These are phyloP conservation scores for Euwallacea similis DNA, from an alignment of 1,140 invertebrate species.

Conservation along the genomic window DNA sequence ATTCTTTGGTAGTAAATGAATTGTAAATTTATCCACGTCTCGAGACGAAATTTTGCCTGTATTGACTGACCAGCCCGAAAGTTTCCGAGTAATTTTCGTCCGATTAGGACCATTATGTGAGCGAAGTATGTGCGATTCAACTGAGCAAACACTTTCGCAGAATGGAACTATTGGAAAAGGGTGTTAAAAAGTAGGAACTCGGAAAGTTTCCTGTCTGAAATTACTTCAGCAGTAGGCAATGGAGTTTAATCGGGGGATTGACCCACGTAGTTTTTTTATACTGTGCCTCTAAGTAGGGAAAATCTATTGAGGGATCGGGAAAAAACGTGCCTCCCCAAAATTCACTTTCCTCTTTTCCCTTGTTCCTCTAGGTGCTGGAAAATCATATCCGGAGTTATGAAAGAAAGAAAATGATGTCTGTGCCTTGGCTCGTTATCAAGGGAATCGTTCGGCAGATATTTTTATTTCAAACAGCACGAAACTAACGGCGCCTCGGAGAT, in stretches of 20 bases:
- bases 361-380: no score
- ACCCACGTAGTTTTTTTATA: constrained; percentile 24
- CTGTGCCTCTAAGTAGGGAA: no score
- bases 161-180: constrained; percentile 43
- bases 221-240: constrained; percentile 22
- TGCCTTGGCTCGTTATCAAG: constrained; percentile 1
- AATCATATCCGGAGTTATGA: neutral
- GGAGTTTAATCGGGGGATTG: constrained; percentile 13
- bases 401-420: neutral
- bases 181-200: constrained; percentile 50
- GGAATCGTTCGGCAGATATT: constrained; percentile 29
- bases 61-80: constrained; percentile 9
- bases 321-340: no score
- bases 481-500: constrained; percentile 16
- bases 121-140: constrained; percentile 47
- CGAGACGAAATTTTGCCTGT: no score
- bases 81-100: constrained; percentile 48
- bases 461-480: constrained; percentile 11
- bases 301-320: no score
- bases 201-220: constrained; percentile 43
- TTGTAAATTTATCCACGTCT: no score
- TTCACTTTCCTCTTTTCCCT: no score
- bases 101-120: constrained; percentile 49
- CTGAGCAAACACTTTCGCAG: constrained; percentile 43
- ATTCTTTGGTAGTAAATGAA: no score